Evolutionary conservation across 2,113 vertebrate species (phyloP), one percentile per base, ranked within the genome.

Genomic region (Periophthalmodon schlosseri): DNA sequence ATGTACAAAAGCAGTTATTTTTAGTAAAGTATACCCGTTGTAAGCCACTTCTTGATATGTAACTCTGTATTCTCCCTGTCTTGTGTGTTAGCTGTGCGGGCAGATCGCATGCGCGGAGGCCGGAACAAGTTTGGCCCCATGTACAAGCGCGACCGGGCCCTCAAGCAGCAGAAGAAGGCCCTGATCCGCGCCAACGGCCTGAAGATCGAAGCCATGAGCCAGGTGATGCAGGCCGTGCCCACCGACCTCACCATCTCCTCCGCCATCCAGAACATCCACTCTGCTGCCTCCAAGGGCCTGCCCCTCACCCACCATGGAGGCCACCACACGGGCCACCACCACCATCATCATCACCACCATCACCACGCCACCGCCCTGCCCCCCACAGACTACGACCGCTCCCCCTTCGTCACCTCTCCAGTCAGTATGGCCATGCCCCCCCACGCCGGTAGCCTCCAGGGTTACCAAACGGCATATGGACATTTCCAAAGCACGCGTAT

Each of bases 401-500:
- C 96, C 81, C 98, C 97, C 61, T 99, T 99, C 73, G 97, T 98
- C 54, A 97, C 97, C 0, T 99, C 97, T 24, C 97, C 98, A 0
- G 96, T 99, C 93, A 99, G 97, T 88, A 99, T 99, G 97, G 92
- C 97, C n/a, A 98, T 99, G 97, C 97, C 98, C 0, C 96, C 98
- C 2, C 97, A 96, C 0, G 88, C 90, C 2, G 95, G 96, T 87
- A 96, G 96, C 84, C 94, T 98, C 88, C 98, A 97, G 87, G 95
- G 96, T 89, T 99, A 99, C 92, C 98, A 98, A 82, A 87, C 96
- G 39, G 91, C 96, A 63, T 99, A 98, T 15, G 91, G 97, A 87
- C 97, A 98, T 88, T 99, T 99, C 87, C 96, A 97, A 80, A 95
- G 95, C 89, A 91, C 87, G 1, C 95, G 98, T 72, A 99, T 99